Percentiles rank a stretch among this genome's conserved stretches.
Evolutionary conservation across 2,113 vertebrate species (phyloP).

Genomic region (Chaetura pelagica): DNA sequence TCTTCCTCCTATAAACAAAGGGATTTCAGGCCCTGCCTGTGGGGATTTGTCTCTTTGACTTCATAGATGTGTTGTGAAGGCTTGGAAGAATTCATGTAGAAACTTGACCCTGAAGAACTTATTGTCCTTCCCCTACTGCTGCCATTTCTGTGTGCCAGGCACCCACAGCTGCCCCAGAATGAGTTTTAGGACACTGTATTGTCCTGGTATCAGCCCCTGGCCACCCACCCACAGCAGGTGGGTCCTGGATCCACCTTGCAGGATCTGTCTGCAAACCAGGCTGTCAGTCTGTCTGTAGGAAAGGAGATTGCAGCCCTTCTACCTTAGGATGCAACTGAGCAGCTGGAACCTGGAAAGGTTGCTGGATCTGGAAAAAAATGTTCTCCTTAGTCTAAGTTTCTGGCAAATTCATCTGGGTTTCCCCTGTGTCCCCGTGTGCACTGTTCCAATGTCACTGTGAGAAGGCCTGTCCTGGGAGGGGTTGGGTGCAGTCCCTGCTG

Average conservation of each 20-base stretch:
- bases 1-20: neutral
- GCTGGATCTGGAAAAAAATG: rapidly evolving
- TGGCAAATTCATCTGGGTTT: neutral
- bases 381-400: neutral
- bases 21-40: neutral
- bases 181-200: neutral
- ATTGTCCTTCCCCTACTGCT: neutral
- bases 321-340: neutral
- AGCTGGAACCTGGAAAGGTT: neutral
- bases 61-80: rapidly evolving
- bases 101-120: neutral
- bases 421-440: neutral
- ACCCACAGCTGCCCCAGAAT: neutral
- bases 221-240: neutral
- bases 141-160: neutral
- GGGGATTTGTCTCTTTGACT: neutral
- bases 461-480: neutral
- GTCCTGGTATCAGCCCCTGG: neutral
- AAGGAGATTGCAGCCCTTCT: neutral
- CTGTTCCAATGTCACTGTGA: rapidly evolving
- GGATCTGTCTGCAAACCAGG: neutral
- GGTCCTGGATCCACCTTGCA: no score
- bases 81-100: neutral
- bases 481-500: neutral
- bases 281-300: rapidly evolving